Base-by-base conservation (phyloP, 2,888 invertebrate genomes). In the Melieria crassipennis region DNA sequence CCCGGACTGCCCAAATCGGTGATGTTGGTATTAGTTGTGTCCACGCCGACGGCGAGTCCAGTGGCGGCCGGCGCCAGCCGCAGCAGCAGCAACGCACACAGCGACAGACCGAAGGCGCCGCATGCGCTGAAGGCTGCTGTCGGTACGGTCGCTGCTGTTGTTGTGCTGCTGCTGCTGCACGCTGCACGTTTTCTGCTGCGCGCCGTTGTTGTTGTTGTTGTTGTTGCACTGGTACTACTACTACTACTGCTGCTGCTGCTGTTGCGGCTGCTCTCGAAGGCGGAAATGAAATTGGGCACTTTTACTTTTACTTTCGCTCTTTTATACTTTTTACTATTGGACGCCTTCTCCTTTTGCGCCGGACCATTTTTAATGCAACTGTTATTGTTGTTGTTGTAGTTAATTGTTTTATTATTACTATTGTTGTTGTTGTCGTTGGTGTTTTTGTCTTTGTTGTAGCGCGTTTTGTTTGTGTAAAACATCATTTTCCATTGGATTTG, bases 1-100 rank as follows among this genome's bases (percentile, higher is more conserved):
- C 78, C 78, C 58, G 77, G 76, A 72, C 76, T 78, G 73, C 78
- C 78, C 75, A 78, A 76, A 76, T 78, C 78, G 62, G 78, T 78
- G 64, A 77, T 75, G 70, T 78, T 78, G 72, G 73, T 75, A 75
- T 76, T 77, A 60, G 76, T 64, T 60, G 77, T 70, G 67, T 78
- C 78, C 50, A 75, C 71, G 63, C 78, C 77, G 66, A 76, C 73
- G 65, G 75, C 76, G 60, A 76, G 72, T 69, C 76, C 75, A 68
- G 73, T 75, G 73, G 75, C 75, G 64, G 70, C 58, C 69, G 70
- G 69, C 9, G 64, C 55, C 13, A 65, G 46, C 55, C 66, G 67
- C 55, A 70, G 50, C 65, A 70, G 11, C 30, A 69, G 78, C 75
- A 80, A 79, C 75, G 81, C 75, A 78, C 80, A 79, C 78, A 79